Evolutionary conservation across 1,140 invertebrate species (phyloP).

Genomic region (Asbolus verrucosus): DNA sequence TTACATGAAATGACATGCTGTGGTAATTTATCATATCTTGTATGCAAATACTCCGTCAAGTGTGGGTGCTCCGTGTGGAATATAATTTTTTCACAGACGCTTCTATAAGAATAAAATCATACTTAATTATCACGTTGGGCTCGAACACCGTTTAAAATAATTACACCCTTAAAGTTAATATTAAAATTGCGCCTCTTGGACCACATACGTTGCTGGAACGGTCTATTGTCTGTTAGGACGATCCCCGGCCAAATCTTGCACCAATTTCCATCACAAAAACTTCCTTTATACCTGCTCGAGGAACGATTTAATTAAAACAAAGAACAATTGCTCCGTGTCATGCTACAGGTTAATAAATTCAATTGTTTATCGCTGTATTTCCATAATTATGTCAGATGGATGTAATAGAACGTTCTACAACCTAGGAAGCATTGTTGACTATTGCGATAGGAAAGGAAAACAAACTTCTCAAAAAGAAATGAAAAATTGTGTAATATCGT

Average conservation of each 20-base stretch:
- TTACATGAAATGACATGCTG: conserved; percentile 8
- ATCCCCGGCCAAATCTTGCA: background rate
- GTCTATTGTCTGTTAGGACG: background rate
- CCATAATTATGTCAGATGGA: background rate
- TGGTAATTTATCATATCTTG: conserved; percentile 32
- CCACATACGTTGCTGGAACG: conserved; percentile 7
- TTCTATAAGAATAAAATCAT: conserved; percentile 27
- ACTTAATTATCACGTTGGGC: conserved; percentile 28
- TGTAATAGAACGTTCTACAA: too few species aligned
- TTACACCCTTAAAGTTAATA: conserved; percentile 11
- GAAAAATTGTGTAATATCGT: too few species aligned
- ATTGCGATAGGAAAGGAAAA: too few species aligned
- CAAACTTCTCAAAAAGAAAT: background rate
- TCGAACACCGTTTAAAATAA: conserved; percentile 29
- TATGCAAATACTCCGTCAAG: conserved; percentile 26
- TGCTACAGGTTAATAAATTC: conserved; percentile 11
- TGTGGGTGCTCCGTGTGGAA: background rate
- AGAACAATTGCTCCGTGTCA: background rate
- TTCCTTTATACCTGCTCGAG: background rate
- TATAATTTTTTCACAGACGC: conserved; percentile 13
- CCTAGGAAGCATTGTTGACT: too few species aligned
- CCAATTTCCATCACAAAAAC: conserved; percentile 9
- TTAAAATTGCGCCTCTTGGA: conserved; percentile 18
- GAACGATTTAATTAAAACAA: conserved; percentile 9
- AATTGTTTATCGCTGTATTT: conserved; percentile 6